Base-by-base conservation (phyloP, 2,113 vertebrate species). In the Mystacornis crossleyi region DNA sequence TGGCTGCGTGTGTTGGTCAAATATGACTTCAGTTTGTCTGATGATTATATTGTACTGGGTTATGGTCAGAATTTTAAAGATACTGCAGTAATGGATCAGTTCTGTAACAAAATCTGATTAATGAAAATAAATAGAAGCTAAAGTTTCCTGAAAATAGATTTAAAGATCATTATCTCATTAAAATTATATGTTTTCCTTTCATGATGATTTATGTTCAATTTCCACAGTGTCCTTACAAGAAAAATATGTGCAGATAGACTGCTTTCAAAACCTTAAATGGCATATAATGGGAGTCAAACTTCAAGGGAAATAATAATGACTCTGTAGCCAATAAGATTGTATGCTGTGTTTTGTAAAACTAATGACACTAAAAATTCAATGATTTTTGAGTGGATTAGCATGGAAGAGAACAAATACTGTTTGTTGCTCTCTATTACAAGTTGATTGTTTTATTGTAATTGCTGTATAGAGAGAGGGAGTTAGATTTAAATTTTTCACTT, bases 141-240 rank as follows among this genome's bases (percentile, higher is more conserved):
- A 91, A 82, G 28, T 95, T 95, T 97, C 84, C 88, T 57, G 84
- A 91, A 96, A 95, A 69, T 87, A 53, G 57, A 87, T 95, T 96
- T 97, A 86, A 93, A 93, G 50, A 67, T 90, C 60, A 86, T 98
- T 93, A 70, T 92, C 57, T 95, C 33, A 92, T 96, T 97, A 90
- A 92, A 95, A 96, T 96, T 81, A 29, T 43, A 88, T 65, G 70
- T 89, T 97, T 71, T 91, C 71, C 83, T 80, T 43, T 79, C 88
- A 74, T 95, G 53, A 65, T 90, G 77, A 91, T 97, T 97, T 94
- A 86, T 29, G 33, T 18, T 93, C 47, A 65, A 8, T 95, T 98
- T 97, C 54, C 66, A 89, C 75, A 66, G 48, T 92, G 81, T 78
- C 38, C 33, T 69, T 75, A 85, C 53, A 97, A 96, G 86, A 97